A percentile compares a stretch with the other conserved stretches of the same genome.
phyloP scores from a whole-genome alignment of 2,113 vertebrate species.

The Antennarius striatus region DNA sequence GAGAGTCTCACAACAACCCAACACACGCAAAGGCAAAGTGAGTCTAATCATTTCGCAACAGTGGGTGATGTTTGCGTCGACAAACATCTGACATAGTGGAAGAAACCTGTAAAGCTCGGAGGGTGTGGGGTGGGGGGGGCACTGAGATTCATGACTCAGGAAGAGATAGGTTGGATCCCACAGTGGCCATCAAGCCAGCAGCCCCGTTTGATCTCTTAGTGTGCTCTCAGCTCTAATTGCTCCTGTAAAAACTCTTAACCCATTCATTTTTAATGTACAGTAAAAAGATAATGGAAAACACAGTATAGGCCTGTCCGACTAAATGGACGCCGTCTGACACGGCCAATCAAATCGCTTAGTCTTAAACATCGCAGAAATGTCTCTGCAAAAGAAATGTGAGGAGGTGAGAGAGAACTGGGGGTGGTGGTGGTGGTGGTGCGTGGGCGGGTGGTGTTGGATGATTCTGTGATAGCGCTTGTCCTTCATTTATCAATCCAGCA shows the following conservation, averaged over 20 bases:
- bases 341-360: slow-evolving; percentile 47
- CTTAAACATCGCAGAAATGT: slow-evolving; percentile 52
- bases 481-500: slow-evolving; percentile 70
- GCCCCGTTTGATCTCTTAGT: slow-evolving; percentile 65
- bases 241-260: slow-evolving; percentile 68
- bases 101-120: neutral
- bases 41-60: slow-evolving; percentile 4
- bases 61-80: slow-evolving; percentile 20
- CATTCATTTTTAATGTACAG: slow-evolving; percentile 82
- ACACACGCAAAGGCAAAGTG: neutral
- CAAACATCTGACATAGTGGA: slow-evolving; percentile 22
- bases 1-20: slow-evolving; percentile 6
- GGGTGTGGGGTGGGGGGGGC: neutral
- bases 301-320: slow-evolving; percentile 34
- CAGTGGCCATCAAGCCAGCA: slow-evolving; percentile 41
- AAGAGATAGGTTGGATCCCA: slow-evolving; percentile 54
- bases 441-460: slow-evolving; percentile 30
- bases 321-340: slow-evolving; percentile 42
- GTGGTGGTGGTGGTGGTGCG: no score
- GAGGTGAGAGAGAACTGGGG: slow-evolving; percentile 43
- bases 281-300: slow-evolving; percentile 77
- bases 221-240: slow-evolving; percentile 75
- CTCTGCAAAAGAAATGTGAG: slow-evolving; percentile 41
- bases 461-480: slow-evolving; percentile 58
- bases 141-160: slow-evolving; percentile 51